Base-by-base conservation (phyloP, 2,888 invertebrate species). In the Priocnemis perturbator region DNA sequence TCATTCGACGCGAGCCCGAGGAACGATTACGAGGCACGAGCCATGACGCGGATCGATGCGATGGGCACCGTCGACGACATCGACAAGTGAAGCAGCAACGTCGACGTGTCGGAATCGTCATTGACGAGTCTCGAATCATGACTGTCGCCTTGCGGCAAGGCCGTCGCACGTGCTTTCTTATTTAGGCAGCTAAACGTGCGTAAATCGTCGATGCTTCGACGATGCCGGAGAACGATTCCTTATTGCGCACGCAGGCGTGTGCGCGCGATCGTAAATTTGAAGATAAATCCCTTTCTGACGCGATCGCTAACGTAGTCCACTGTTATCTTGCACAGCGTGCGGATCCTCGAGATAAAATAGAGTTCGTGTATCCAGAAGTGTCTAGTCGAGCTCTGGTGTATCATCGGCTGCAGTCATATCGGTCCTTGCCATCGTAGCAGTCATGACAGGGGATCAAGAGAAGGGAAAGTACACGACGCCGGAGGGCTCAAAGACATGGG, bases 401-500 rank as follows among this genome's bases (percentile, higher is more conserved):
- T 37, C 11, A 9, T 44, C 45, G 2, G 26, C 1, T 0, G 17
- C 21, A 19, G 57, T 30, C 37, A 9, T 37, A 7, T 5, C 14
- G 11, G 4, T 11, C 37, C 4, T 11, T 9, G 37, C 14, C 37
- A 11, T 37, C 37, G 37, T 37, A 11, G 7, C 19, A 17, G n/a
- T 37, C n/a, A 74, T 74, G 71, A 21, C 4, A 0, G 23, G 21
- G 4, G 65, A 74, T 47, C 21, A 70, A 53, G 73, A 78, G 17
- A 81, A 74, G 44, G 81, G 78, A 66, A 79, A 68, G 56, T 85
- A 85, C 68, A 48, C 60, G 23, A 69, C 71, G 2, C 81, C 83
- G 1, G 73, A 79, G 26, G 85, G 84, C 17, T 83, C 77, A n/a
- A 77, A 50, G 67, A 78, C 71, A 4, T 85, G 83, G 82, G 83